Percentiles rank a stretch among this genome's conserved stretches.
Conservation (phyloP, 2,888 invertebrate species). For the Caenorhabditis sp. region DNA sequence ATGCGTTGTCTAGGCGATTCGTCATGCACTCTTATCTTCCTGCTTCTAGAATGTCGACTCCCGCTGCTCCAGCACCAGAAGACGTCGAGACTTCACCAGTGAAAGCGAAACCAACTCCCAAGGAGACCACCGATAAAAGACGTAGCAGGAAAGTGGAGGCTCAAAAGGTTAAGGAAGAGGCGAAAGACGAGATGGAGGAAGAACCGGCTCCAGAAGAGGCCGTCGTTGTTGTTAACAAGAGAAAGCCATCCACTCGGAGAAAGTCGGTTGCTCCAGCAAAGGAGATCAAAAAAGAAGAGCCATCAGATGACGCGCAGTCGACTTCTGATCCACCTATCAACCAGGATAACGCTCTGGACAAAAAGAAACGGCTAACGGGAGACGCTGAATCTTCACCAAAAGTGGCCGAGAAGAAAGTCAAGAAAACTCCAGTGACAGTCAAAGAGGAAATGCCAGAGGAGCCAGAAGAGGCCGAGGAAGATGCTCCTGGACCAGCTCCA, state of each 20-base stretch:
- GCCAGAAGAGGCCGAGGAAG: neutral
- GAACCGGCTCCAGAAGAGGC: neutral
- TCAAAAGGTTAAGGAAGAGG: neutral
- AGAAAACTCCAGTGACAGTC: neutral
- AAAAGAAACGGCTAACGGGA: conserved; percentile 19
- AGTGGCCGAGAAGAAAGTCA: conserved; percentile 1
- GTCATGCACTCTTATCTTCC: neutral
- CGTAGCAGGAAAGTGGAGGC: neutral
- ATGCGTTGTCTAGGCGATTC: neutral
- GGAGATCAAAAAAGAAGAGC: neutral
- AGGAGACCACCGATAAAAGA: conserved; percentile 1
- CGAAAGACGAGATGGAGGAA: neutral
- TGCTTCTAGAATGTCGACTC: neutral
- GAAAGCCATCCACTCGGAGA: neutral
- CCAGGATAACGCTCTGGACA: conserved; percentile 45
- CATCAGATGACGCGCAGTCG: neutral
- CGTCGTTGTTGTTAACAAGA: neutral
- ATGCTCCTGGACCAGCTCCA: neutral
- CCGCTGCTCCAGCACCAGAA: neutral
- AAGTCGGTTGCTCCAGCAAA: neutral
- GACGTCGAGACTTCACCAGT: neutral
- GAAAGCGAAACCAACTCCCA: neutral
- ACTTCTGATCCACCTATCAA: conserved; percentile 9
- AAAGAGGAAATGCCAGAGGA: neutral
- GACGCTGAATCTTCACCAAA: neutral